Percentiles rank a stretch among this genome's conserved stretches.
phyloP scores from a whole-genome alignment of 2,888 invertebrate species.

The Eurytoma californica region DNA sequence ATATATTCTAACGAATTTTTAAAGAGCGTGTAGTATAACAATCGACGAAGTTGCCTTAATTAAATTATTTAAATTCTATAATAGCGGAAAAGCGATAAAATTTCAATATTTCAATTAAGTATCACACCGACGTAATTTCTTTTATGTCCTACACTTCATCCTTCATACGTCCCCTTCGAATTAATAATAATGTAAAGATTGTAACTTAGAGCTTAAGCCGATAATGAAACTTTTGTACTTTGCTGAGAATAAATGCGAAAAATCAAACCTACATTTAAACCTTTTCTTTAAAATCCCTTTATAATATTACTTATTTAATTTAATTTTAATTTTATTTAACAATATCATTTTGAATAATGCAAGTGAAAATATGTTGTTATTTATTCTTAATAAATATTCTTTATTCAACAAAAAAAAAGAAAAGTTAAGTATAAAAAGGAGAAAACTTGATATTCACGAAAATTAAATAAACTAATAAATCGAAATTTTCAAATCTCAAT shows the following conservation, averaged over 20 bases:
- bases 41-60: conserved; percentile 70
- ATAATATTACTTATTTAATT: too few species aligned
- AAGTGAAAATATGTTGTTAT: too few species aligned
- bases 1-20: conserved; percentile 46
- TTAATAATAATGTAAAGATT: conserved; percentile 48
- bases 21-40: conserved; percentile 53
- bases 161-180: conserved; percentile 14
- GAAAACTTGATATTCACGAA: too few species aligned
- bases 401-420: too few species aligned
- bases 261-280: conserved; percentile 29
- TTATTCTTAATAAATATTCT: too few species aligned
- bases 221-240: conserved; percentile 65
- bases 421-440: too few species aligned
- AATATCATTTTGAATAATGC: too few species aligned
- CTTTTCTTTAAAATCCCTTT: not conserved
- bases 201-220: conserved; percentile 62
- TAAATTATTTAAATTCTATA: conserved; percentile 66
- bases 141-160: not conserved
- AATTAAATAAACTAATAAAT: too few species aligned
- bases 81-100: conserved; percentile 5
- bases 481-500: too few species aligned
- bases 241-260: conserved; percentile 64
- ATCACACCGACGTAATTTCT: conserved; percentile 1
- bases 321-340: too few species aligned
- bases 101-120: conserved; percentile 1